Evolutionary conservation across 2,888 invertebrate species (phyloP).

Genomic region (Frankliniella fusca): DNA sequence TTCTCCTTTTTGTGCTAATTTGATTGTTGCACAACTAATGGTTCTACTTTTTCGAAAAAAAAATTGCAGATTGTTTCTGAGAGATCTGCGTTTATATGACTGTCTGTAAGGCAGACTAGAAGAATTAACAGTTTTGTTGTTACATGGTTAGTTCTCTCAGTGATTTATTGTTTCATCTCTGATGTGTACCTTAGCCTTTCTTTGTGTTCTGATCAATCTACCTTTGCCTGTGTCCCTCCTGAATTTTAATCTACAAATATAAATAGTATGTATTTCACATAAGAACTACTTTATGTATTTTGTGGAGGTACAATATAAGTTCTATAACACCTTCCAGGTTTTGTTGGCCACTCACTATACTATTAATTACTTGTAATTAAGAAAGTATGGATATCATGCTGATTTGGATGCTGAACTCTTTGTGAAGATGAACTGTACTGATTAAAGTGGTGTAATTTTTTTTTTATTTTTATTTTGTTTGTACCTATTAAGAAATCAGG

Average conservation of each 20-base stretch:
- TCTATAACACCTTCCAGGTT: neutral
- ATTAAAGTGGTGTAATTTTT: conserved; percentile 6
- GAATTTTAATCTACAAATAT: neutral
- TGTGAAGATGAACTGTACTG: conserved; percentile 2
- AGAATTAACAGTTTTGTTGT: neutral
- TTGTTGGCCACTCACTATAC: neutral
- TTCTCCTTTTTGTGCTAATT: neutral
- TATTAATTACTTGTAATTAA: neutral
- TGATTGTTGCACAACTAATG: neutral
- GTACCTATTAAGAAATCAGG: conserved; percentile 3
- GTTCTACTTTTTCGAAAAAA: neutral
- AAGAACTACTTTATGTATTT: neutral
- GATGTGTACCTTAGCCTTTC: neutral
- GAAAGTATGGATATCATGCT: neutral
- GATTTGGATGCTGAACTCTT: conserved; percentile 1
- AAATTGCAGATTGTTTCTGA: neutral
- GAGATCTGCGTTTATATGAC: neutral
- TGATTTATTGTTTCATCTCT: neutral
- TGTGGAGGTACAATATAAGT: conserved; percentile 9
- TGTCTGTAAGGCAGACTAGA: neutral
- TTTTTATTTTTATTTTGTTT: neutral
- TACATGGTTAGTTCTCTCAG: neutral
- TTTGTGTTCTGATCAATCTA: neutral
- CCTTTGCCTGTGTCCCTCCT: no score
- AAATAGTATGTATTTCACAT: neutral